phyloP scores from a whole-genome alignment of 1,140 invertebrate species.

The Drosophila setifemur region DNA sequence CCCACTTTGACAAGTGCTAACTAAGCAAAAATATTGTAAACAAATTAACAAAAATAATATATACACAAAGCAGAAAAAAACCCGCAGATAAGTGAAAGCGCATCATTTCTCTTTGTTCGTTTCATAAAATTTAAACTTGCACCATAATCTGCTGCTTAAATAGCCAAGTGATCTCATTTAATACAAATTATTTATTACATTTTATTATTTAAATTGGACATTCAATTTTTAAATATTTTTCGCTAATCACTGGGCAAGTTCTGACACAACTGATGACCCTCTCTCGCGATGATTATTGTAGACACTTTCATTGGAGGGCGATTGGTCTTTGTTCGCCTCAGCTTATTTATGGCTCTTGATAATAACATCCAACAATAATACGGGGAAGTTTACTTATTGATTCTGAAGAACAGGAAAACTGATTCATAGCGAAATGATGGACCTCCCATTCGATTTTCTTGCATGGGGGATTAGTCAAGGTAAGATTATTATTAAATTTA shows the following conservation, averaged over 20 bases:
- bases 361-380: slow-evolving; percentile 1
- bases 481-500: neutral
- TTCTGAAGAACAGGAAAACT: neutral
- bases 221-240: neutral
- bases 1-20: too few species aligned
- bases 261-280: slow-evolving; percentile 5
- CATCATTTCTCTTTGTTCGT: neutral
- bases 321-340: slow-evolving; percentile 22
- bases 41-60: neutral
- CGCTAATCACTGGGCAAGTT: slow-evolving; percentile 6
- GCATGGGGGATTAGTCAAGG: too few species aligned
- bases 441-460: too few species aligned
- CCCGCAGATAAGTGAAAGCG: neutral
- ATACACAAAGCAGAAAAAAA: neutral
- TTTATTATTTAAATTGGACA: slow-evolving; percentile 9
- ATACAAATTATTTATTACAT: slow-evolving; percentile 20
- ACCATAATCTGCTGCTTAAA: too few species aligned
- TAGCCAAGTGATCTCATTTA: slow-evolving; percentile 58
- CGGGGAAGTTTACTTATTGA: slow-evolving; percentile 16
- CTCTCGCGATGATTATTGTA: slow-evolving; percentile 7
- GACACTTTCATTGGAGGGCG: neutral
- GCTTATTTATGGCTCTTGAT: slow-evolving; percentile 23
- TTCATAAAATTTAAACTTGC: neutral
- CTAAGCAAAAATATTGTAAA: neutral
- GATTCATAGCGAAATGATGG: neutral